Evolutionary conservation across 2,113 vertebrate genomes (phyloP).

Genomic region (Otus sunia): DNA sequence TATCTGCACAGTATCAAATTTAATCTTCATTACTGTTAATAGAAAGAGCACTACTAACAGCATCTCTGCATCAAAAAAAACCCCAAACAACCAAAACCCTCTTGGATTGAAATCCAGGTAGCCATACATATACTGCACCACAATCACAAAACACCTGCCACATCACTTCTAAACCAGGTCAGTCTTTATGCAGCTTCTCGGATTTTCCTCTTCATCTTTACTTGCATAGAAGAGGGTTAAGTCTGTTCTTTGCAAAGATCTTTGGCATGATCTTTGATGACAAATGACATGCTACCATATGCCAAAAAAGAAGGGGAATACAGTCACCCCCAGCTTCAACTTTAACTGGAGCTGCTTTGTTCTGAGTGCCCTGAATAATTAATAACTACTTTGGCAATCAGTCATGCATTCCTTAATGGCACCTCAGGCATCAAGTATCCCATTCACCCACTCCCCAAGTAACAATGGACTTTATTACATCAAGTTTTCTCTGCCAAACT

Average conservation of each 20-base stretch:
- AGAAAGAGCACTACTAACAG: background rate
- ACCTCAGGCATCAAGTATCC: conserved; percentile 78
- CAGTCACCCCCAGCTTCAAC: conserved; percentile 33
- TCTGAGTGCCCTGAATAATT: conserved; percentile 74
- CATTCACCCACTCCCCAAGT: conserved; percentile 40
- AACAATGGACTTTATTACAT: conserved; percentile 64
- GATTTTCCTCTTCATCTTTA: conserved; percentile 28
- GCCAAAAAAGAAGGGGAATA: conserved; percentile 58
- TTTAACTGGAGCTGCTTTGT: conserved; percentile 74
- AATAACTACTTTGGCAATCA: conserved; percentile 80
- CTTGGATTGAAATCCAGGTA: background rate
- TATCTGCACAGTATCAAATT: background rate
- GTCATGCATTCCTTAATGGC: conserved; percentile 80
- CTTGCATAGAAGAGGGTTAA: conserved; percentile 57
- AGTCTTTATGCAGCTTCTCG: background rate
- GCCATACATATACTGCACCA: background rate
- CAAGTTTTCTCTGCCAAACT: conserved; percentile 17
- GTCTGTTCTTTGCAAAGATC: conserved; percentile 34
- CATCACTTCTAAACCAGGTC: background rate
- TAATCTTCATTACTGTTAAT: background rate
- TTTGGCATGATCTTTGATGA: conserved; percentile 58
- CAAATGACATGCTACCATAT: conserved; percentile 59
- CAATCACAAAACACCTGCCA: conserved; percentile 9
- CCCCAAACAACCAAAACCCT: background rate
- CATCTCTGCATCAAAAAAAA: background rate